Evolutionary conservation across 2,888 invertebrate species (phyloP).

Genomic region (Drosophila pseudotakahashii): DNA sequence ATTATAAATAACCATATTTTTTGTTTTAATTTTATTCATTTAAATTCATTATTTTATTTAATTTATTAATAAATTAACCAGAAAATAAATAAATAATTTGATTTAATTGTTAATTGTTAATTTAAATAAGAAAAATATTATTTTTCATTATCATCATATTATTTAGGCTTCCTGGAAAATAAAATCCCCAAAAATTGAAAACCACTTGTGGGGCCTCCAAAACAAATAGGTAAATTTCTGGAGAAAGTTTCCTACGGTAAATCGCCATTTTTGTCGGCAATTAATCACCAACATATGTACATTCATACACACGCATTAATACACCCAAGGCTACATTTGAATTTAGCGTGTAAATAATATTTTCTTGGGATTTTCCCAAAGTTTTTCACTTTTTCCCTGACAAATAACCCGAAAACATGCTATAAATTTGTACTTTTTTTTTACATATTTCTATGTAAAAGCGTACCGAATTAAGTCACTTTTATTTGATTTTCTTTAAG

Average conservation of each 20-base stretch:
- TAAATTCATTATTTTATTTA: too few species aligned
- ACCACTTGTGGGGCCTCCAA: not conserved
- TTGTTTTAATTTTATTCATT: too few species aligned
- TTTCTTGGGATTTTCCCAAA: conserved; percentile 9
- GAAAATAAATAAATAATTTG: too few species aligned
- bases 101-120: too few species aligned
- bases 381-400: not conserved
- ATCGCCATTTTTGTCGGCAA: conserved; percentile 9
- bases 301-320: not conserved
- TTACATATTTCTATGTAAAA: conserved; percentile 4
- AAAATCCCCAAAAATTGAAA: too few species aligned
- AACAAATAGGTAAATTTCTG: not conserved
- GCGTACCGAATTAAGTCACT: conserved; percentile 5
- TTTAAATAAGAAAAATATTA: too few species aligned
- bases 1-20: too few species aligned
- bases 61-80: too few species aligned
- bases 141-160: too few species aligned
- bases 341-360: conserved; percentile 17
- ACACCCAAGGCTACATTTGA: not conserved
- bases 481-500: conserved; percentile 1
- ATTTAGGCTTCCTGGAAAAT: too few species aligned
- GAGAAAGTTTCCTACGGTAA: conserved; percentile 6
- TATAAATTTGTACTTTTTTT: not conserved
- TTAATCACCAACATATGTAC: conserved; percentile 14
- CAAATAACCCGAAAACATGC: conserved; percentile 13